Evolutionary conservation across 2,888 invertebrate species (phyloP), one percentile per base, ranked within the genome.

Genomic region (Athripsodes cinereus): DNA sequence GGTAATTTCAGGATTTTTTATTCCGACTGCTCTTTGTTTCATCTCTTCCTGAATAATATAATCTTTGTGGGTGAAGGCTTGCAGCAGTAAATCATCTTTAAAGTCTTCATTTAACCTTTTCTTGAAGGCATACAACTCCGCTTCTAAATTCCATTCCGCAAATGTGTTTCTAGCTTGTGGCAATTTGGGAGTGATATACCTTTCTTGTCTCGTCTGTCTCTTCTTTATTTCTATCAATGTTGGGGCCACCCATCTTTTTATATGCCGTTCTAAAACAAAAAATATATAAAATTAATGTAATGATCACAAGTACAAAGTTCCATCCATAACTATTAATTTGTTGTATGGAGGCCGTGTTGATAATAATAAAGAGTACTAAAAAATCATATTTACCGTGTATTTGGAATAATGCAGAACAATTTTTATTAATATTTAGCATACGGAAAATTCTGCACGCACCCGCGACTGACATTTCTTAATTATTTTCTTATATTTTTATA

Each of bases 121-220:
- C 10, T 87, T 88, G 77, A 96, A 96, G 0, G 96, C 91, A 74
- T 80, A 95, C 2, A 96, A 63, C 75, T 96, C 96, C 0, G 92
- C 84, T 66, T 88, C 84, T 66, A 90, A 85, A 69, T 94, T 96
- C 96, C 96, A 93, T 68, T 89, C 90, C n/a, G 87, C 65, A 68
- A 79, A 90, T 8, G 80, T 78, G 22, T 84, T 86, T 62, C 92
- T 74, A 1, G 74, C 75, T 22, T 69, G 68, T 21, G 70, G 68
- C 3, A 71, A 67, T 26, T 51, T 55, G 2, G 53, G 50, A 3
- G 31, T 49, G 6, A 57, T 26, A 13, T 40, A 40, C 71, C 66
- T 66, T 64, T 78, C 66, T 64, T 71, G 65, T 53, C 60, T 66
- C 66, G 69, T 75, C 67, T 86, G 82, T 6, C 81, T 80, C 0